These are phyloP conservation scores for Lineus longissimus DNA, from an alignment of 1,140 invertebrate genomes.

Conservation along the genomic window DNA sequence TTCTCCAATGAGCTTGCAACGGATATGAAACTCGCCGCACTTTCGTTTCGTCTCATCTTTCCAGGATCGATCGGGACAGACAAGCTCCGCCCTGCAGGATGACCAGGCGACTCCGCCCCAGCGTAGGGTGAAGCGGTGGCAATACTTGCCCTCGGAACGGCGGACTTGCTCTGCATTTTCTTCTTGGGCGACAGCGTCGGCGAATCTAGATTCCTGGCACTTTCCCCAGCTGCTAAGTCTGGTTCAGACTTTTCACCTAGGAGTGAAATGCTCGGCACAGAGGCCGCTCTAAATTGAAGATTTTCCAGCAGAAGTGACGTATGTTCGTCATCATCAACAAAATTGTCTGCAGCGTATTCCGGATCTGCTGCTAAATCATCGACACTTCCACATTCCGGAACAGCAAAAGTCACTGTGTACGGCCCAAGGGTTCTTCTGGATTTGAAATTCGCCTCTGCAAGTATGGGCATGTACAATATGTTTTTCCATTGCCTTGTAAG, in stretches of 20 bases:
- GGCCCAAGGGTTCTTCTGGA: slow-evolving; percentile 69
- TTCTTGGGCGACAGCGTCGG: slow-evolving; percentile 18
- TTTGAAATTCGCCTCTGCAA: slow-evolving; percentile 70
- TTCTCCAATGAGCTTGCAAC: slow-evolving; percentile 45
- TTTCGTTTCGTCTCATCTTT: slow-evolving; percentile 66
- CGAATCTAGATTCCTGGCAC: slow-evolving; percentile 28
- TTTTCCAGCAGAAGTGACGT: slow-evolving; percentile 72
- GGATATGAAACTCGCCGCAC: slow-evolving; percentile 63
- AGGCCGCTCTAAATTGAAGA: slow-evolving; percentile 41
- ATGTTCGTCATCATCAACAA: slow-evolving; percentile 78
- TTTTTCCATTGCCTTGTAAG: slow-evolving; percentile 95
- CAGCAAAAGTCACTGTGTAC: slow-evolving; percentile 81
- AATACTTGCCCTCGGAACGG: slow-evolving; percentile 17
- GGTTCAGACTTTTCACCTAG: not conserved
- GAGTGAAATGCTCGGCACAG: slow-evolving; percentile 27
- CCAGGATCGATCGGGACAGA: slow-evolving; percentile 61
- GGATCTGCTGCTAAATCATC: slow-evolving; percentile 24
- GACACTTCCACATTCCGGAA: slow-evolving; percentile 67
- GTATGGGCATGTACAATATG: slow-evolving; percentile 85
- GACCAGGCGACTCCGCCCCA: slow-evolving; percentile 15
- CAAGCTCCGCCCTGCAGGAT: not conserved
- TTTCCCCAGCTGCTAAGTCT: slow-evolving; percentile 16
- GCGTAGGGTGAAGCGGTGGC: slow-evolving; percentile 8
- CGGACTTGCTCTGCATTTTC: slow-evolving; percentile 12
- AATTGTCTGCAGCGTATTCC: slow-evolving; percentile 48